Evolutionary conservation across 2,113 vertebrate genomes (phyloP).

Genomic region (Carettochelys insculpta): DNA sequence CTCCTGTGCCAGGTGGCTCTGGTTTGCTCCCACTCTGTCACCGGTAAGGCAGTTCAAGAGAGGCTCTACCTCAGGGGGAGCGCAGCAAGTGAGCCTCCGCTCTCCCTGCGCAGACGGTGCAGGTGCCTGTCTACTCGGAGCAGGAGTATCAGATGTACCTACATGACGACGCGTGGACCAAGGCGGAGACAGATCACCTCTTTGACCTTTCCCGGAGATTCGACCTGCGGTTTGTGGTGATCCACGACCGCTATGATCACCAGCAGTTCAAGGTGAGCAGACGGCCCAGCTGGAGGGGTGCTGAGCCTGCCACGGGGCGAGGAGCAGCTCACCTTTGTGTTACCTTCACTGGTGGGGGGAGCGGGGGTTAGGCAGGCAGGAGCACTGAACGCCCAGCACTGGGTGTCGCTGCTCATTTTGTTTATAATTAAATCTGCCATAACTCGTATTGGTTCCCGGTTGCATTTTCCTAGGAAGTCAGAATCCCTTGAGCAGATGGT

Average conservation of each 20-base stretch:
- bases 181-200: constrained; percentile 97
- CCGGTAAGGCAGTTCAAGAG: background rate
- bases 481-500: background rate
- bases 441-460: constrained; percentile 30
- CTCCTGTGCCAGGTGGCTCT: background rate
- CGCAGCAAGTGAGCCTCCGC: background rate
- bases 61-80: background rate
- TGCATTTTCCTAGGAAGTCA: constrained; percentile 58
- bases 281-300: background rate
- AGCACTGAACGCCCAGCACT: constrained; percentile 57
- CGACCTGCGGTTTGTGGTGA: constrained; percentile 93
- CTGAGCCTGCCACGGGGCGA: background rate
- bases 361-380: constrained; percentile 53
- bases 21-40: background rate
- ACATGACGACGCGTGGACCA: constrained; percentile 97
- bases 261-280: constrained; percentile 95
- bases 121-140: constrained; percentile 96
- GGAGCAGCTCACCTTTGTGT: constrained; percentile 50
- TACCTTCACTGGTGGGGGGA: constrained; percentile 60
- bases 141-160: constrained; percentile 98
- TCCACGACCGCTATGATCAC: constrained; percentile 97
- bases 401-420: constrained; percentile 44
- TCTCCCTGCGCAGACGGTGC: constrained; percentile 82
- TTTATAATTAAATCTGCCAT: constrained; percentile 56
- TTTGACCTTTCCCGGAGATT: constrained; percentile 97